Evolutionary conservation across 35 echinoderm and acorn worm genomes (phyloP).

Genomic region (Heliocidaris tuberculata): DNA sequence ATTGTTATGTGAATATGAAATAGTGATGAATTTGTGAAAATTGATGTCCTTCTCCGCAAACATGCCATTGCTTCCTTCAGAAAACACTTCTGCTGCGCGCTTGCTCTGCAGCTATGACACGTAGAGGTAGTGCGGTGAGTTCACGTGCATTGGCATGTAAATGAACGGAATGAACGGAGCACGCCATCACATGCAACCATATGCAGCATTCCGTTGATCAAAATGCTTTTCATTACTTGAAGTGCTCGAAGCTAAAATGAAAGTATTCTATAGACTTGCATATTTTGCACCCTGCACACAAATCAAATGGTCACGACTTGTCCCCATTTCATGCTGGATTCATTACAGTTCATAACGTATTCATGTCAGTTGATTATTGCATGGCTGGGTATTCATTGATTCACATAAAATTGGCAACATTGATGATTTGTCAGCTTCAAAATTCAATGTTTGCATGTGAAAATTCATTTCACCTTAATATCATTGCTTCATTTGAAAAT

Average conservation of each 20-base stretch:
- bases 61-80: neutral
- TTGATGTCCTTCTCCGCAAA: neutral
- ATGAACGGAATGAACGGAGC: neutral
- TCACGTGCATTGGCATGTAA: neutral
- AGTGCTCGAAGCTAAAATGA: neutral
- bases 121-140: conserved; percentile 63
- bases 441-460: neutral
- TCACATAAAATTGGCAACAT: neutral
- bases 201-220: neutral
- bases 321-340: neutral
- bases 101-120: conserved; percentile 55
- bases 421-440: neutral
- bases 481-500: neutral
- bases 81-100: conserved; percentile 63
- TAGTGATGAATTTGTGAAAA: neutral
- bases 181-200: conserved; percentile 1
- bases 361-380: neutral
- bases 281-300: neutral
- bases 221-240: neutral
- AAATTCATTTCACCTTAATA: neutral
- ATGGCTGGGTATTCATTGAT: neutral
- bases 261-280: neutral
- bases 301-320: neutral
- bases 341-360: neutral
- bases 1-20: no score